Evolutionary conservation across 2,888 invertebrate species (phyloP), one percentile per base, ranked within the genome.

Genomic region (Xanthorhoe designata): DNA sequence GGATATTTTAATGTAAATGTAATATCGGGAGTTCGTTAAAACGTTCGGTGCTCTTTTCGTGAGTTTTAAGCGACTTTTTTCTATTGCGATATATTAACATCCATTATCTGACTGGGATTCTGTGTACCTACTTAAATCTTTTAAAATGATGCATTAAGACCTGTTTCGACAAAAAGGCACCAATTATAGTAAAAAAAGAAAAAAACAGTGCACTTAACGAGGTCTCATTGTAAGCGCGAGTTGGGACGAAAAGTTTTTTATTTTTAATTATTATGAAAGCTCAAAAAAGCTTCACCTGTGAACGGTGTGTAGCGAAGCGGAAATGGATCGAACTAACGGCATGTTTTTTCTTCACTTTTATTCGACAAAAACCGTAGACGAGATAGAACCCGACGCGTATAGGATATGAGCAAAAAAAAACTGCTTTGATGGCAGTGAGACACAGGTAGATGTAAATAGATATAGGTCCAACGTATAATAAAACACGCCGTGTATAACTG

Each of bases 291-390:
- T 86, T 89, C 91, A 92, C 91, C 91, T 90, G 91, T 91, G 89
- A 81, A 85, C 87, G 86, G 80, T 81, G 90, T 81, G 87, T 86
- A 91, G 85, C 88, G 85, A 84, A 85, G 91, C 92, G 91, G 91
- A 92, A 92, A 92, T 85, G 88, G 86, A 90, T 88, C 84, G 85
- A 85, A 80, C 85, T 92, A 92, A 92, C 92, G 92, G 91, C 74
- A 81, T 78, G 69, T 83, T 89, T 87, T 91, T 84, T 80, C 77
- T 82, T 78, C 75, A 77, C 82, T 85, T 84, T 84, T 85, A 84
- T 83, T 78, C 79, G 74, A 90, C 85, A 92, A 90, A 91, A 73
- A 90, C 83, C 78, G 75, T 82, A 77, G 86, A 88, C 86, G 83
- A 86, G 90, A 91, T 90, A 87, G 82, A 83, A 85, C 75, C 82